Evolutionary conservation across 2,797 vertebrate genomes (phyloP), one percentile per base, ranked within the genome.

Genomic region (Enteromius paludinosus): DNA sequence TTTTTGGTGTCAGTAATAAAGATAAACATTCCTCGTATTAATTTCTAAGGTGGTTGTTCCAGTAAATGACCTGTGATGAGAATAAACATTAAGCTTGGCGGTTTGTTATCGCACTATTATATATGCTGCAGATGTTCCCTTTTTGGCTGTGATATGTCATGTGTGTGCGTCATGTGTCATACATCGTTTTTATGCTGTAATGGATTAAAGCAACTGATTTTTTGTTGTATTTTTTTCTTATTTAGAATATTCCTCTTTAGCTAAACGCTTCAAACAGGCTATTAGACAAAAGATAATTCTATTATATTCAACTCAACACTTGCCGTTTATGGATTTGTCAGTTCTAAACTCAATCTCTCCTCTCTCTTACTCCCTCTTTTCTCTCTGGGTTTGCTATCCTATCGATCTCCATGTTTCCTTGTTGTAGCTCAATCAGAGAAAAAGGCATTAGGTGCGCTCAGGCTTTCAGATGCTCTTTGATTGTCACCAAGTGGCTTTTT

Each of bases 401-500:
- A 83, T 83, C 38, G 81, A 83, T 83, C 73, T 77, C 64, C 35
- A 33, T 75, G 71, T 82, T 82, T 70, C 74, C 56, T 76, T 70
- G 66, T 75, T 81, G 73, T 81, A 70, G 71, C 66, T 76, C 41
- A 49, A 71, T 69, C 78, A 76, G 72, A 47, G 25, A 38, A 83
- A 69, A 43, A 83, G 38, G 52, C 81, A 83, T 83, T 83, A 81
- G 83, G 79, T 70, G 78, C 20, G 72, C 74, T 78, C 52, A 61
- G 62, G 72, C 78, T 75, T 69, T 81, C 73, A 82, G 73, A 62
- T 81, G 79, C 84, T 72, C 79, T 83, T 70, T 81, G 84, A 85
- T 85, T 85, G 79, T 85, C 72, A 71, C 84, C 73, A 82, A 82
- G 84, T 85, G 84, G 64, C 73, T 81, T 83, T 71, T 77, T 76